Conservation (phyloP, 2,888 invertebrate genomes). For the Lycaena phlaeas region DNA sequence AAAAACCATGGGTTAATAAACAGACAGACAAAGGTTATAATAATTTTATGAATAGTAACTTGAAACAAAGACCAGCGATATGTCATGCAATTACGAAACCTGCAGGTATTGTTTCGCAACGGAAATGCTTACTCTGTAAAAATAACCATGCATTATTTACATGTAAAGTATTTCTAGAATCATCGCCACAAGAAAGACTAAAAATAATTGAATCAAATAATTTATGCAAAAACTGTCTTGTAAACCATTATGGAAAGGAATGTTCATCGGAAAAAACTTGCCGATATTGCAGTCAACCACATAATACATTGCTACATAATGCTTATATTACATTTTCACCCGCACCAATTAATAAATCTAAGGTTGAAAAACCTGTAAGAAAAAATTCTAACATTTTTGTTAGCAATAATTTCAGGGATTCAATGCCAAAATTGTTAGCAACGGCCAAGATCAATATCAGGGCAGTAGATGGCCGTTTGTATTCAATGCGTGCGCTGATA, state of each 20-base stretch:
- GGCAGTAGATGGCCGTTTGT: background rate
- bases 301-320: constrained; percentile 15
- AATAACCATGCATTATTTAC: constrained; percentile 1
- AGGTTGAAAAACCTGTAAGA: background rate
- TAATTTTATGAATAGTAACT: background rate
- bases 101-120: background rate
- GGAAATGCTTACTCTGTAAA: background rate
- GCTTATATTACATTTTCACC: constrained; percentile 3
- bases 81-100: constrained; percentile 1
- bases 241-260: constrained; percentile 14
- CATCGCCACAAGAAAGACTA: background rate
- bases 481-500: background rate
- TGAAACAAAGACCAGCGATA: constrained; percentile 7
- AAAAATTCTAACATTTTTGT: no score
- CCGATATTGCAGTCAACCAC: constrained; percentile 9
- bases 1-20: constrained; percentile 7
- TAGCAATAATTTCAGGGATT: background rate
- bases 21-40: background rate
- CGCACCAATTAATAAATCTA: background rate
- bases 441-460: constrained; percentile 1
- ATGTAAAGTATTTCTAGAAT: constrained; percentile 10
- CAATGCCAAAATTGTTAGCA: background rate
- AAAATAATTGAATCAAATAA: constrained; percentile 3
- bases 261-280: constrained; percentile 16
- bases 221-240: constrained; percentile 18